A percentile compares a stretch with the other conserved stretches of the same genome.
These are phyloP conservation scores for Lepidochitona cinerea DNA, from an alignment of 2,888 invertebrate species.

Conservation along the genomic window DNA sequence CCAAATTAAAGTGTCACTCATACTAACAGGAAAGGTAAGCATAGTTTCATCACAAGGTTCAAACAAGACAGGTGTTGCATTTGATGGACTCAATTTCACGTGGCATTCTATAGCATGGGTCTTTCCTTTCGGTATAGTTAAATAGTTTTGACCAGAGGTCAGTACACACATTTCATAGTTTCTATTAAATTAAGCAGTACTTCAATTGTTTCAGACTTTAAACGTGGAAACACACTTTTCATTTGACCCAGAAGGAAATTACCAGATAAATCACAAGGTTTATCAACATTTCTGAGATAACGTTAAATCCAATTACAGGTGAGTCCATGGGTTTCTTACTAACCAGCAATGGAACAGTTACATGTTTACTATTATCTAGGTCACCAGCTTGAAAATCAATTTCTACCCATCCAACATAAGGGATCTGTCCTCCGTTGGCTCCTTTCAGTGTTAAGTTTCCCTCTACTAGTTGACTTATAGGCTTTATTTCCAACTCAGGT, in stretches of 20 bases:
- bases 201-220: neutral
- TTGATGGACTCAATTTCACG: no score
- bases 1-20: neutral
- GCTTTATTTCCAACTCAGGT: neutral
- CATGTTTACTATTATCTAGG: neutral
- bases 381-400: neutral
- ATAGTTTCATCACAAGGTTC: neutral
- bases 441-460: neutral
- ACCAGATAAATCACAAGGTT: neutral
- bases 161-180: no score
- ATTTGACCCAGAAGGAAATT: slow-evolving; percentile 3
- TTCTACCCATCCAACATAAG: slow-evolving; percentile 2
- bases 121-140: no score
- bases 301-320: neutral
- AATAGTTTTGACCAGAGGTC: no score
- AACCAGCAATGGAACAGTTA: slow-evolving; percentile 4
- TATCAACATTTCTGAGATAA: neutral
- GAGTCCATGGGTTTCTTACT: neutral
- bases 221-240: neutral
- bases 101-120: neutral
- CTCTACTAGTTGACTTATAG: neutral
- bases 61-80: neutral
- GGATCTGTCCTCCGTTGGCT: neutral
- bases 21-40: neutral
- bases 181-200: no score